Percentiles rank a stretch among this genome's conserved stretches.
Evolutionary conservation across 2,888 invertebrate genomes (phyloP).

Genomic region (Pandemis heparana): DNA sequence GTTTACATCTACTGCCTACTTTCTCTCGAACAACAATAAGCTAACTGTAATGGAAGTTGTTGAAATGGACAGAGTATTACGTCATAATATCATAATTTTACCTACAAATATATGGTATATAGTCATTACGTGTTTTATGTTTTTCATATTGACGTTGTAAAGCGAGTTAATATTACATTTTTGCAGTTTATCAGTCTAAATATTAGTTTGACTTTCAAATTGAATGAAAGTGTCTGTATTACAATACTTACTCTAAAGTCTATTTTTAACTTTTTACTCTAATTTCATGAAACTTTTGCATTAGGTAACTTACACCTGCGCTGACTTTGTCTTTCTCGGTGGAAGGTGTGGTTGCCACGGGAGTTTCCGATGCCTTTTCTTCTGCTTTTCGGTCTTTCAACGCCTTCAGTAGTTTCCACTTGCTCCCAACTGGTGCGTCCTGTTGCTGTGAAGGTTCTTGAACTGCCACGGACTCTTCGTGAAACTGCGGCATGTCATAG

Average conservation of each 20-base stretch:
- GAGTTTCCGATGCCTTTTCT: conserved; percentile 91
- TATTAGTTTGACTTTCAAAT: conserved; percentile 57
- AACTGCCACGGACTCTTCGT: conserved; percentile 61
- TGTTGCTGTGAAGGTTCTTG: conserved; percentile 73
- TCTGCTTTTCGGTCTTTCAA: conserved; percentile 96
- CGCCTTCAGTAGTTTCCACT: conserved; percentile 96
- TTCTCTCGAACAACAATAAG: conserved; percentile 32
- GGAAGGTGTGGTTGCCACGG: conserved; percentile 86
- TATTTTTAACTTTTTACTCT: conserved; percentile 86
- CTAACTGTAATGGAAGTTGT: conserved; percentile 49
- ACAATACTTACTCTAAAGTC: conserved; percentile 14
- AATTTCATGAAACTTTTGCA: conserved; percentile 88
- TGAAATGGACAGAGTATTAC: conserved; percentile 58
- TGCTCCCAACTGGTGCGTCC: conserved; percentile 90
- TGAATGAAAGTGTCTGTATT: conserved; percentile 47
- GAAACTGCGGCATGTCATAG: conserved; percentile 84
- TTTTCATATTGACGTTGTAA: conserved; percentile 55
- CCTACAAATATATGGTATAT: conserved; percentile 53
- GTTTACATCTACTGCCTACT: conserved; percentile 36
- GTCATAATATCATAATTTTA: conserved; percentile 48
- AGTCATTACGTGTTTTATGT: conserved; percentile 47
- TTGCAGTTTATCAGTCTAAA: conserved; percentile 68
- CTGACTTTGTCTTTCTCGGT: conserved; percentile 88
- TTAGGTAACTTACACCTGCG: conserved; percentile 88
- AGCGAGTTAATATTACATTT: conserved; percentile 63